Evolutionary conservation across 1,140 invertebrate species (phyloP), one percentile per base, ranked within the genome.

Genomic region (Calephelis nemesis): DNA sequence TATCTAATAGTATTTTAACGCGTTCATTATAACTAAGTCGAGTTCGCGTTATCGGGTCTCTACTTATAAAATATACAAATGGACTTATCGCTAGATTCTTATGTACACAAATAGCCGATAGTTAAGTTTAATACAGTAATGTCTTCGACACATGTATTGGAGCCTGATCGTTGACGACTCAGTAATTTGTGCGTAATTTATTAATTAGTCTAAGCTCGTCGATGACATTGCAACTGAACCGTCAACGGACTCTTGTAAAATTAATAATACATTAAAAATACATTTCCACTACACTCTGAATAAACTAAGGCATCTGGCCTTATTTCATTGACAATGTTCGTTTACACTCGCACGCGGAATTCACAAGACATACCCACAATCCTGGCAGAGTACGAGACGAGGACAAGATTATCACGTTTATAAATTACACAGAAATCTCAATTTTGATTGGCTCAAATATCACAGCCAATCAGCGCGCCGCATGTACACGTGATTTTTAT

Each of bases 31-130:
- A 30, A 42, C 12, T 40, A n/a, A 13, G 48, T 49, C 64, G 71
- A 70, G 77, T 81, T 77, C 79, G 77, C 74, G 81, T 80, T 79
- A 84, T 84, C 84, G 84, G 78, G 80, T 15, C 77, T 76, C 84
- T 85, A 85, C 81, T 62, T 72, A 73, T 77, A 79, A 76, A 81
- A 83, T 83, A 85, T 81, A 83, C 79, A 87, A 80, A 73, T 75
- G 70, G 76, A 70, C 66, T 73, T 77, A 76, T 69, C 70, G 50
- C 78, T 78, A 82, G 47, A 63, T 13, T 65, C 64, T 69, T 86
- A 84, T 81, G 76, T 82, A 83, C 81, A 83, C 47, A 70, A 66
- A 65, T 68, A 54, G 30, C 54, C 62, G 70, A 52, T 40, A 60
- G 54, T 60, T 60, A 60, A 60, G 54, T 60, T 60, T 60, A 60